These are phyloP conservation scores for Lapara coniferarum DNA, from an alignment of 2,888 invertebrate species.

Conservation along the genomic window DNA sequence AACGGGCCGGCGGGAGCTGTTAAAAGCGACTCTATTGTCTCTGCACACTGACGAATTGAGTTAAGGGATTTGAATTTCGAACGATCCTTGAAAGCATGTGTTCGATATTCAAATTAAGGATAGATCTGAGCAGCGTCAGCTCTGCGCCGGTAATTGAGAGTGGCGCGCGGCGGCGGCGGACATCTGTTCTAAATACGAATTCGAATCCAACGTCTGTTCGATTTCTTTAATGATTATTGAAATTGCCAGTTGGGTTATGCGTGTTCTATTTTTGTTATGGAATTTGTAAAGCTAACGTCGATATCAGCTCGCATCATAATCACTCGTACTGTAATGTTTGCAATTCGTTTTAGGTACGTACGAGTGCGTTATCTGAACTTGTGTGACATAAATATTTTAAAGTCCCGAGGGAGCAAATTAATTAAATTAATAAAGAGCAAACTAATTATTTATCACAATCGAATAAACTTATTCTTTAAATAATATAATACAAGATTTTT, in stretches of 20 bases:
- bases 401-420: no score
- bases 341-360: not conserved
- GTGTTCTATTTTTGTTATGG: slow-evolving; percentile 69
- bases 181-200: slow-evolving; percentile 66
- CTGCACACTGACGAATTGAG: slow-evolving; percentile 22
- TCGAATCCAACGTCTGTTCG: slow-evolving; percentile 63
- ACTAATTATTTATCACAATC: not conserved
- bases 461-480: not conserved
- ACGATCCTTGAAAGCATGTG: slow-evolving; percentile 50
- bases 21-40: slow-evolving; percentile 21
- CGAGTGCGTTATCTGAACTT: no score
- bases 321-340: slow-evolving; percentile 15
- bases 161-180: slow-evolving; percentile 54
- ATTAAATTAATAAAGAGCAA: no score
- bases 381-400: no score
- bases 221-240: slow-evolving; percentile 74
- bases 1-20: slow-evolving; percentile 14
- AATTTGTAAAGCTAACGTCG: slow-evolving; percentile 49
- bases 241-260: slow-evolving; percentile 63
- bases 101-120: slow-evolving; percentile 44
- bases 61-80: slow-evolving; percentile 39
- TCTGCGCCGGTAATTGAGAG: slow-evolving; percentile 62
- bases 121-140: slow-evolving; percentile 54
- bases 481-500: not conserved
- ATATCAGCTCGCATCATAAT: slow-evolving; percentile 18